Percentiles rank a stretch among this genome's conserved stretches.
These are phyloP conservation scores for Aphodius sticticus DNA, from an alignment of 2,888 invertebrate species.

Conservation along the genomic window DNA sequence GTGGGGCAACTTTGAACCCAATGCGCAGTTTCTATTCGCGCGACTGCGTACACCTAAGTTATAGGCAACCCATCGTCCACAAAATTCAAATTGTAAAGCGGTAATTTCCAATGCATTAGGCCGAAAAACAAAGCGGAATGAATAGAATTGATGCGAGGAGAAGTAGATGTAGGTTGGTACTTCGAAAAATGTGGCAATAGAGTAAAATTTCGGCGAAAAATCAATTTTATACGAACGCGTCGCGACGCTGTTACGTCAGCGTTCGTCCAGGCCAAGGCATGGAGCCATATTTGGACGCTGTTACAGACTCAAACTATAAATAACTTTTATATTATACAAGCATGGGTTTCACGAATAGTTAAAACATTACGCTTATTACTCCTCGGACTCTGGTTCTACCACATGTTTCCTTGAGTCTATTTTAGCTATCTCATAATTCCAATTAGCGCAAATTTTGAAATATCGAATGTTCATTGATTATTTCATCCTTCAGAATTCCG, in stretches of 20 bases:
- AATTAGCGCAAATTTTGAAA: no score
- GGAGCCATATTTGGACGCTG: conserved; percentile 49
- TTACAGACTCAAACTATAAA: neutral
- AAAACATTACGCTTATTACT: neutral
- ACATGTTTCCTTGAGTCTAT: no score
- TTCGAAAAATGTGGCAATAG: neutral
- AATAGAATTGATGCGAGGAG: no score
- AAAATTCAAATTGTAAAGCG: conserved; percentile 12
- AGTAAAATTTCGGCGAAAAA: neutral
- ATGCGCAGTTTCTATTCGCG: conserved; percentile 14
- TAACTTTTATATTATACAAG: conserved; percentile 9
- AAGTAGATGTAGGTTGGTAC: no score
- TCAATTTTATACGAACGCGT: neutral
- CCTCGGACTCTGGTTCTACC: neutral
- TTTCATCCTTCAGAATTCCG: neutral
- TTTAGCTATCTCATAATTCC: no score
- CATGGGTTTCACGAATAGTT: neutral
- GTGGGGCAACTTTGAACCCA: conserved; percentile 23
- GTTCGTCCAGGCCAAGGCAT: conserved; percentile 32
- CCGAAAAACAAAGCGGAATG: no score
- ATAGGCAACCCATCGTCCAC: conserved; percentile 34
- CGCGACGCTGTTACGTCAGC: conserved; percentile 38
- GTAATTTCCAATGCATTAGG: no score
- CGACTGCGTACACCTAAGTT: conserved; percentile 26
- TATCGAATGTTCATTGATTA: neutral